A percentile compares a stretch with the other conserved stretches of the same genome.
Conservation (phyloP, 2,113 vertebrate genomes). For the Sclerurus mexicanus region DNA sequence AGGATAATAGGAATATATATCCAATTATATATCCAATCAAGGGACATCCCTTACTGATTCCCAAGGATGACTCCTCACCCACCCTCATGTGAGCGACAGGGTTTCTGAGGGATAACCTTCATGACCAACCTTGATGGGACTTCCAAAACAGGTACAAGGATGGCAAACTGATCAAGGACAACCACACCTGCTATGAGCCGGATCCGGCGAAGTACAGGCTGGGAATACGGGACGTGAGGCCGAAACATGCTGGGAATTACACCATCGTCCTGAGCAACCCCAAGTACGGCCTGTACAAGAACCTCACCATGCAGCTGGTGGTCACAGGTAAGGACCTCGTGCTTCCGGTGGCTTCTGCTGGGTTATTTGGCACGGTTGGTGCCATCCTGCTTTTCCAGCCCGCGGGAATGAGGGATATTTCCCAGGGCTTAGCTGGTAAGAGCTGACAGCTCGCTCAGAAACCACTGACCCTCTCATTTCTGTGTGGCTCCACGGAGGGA, state of each 20-base stretch:
- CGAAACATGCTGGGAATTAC: slow-evolving; percentile 81
- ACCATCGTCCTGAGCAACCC: slow-evolving; percentile 79
- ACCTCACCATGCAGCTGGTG: slow-evolving; percentile 81
- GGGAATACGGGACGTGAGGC: slow-evolving; percentile 75
- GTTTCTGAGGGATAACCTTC: background rate
- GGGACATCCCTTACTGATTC: background rate
- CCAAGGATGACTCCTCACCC: background rate
- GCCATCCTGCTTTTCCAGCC: background rate
- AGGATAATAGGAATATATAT: background rate
- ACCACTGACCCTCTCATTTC: background rate
- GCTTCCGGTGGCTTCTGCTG: background rate
- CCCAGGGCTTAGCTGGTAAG: background rate
- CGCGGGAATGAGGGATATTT: background rate
- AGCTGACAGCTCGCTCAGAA: background rate
- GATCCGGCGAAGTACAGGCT: slow-evolving; percentile 69
- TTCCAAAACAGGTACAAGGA: slow-evolving; percentile 83
- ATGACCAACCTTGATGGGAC: background rate
- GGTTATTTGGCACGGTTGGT: background rate
- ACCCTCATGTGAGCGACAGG: background rate
- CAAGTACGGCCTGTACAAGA: slow-evolving; percentile 70
- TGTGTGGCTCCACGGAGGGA: background rate
- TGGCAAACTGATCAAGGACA: slow-evolving; percentile 74
- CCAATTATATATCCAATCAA: background rate
- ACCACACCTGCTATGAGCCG: slow-evolving; percentile 78
- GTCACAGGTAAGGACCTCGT: slow-evolving; percentile 76